A percentile compares a stretch with the other conserved stretches of the same genome.
Conservation (phyloP, 2,113 vertebrate species). For the Tinamus guttatus region DNA sequence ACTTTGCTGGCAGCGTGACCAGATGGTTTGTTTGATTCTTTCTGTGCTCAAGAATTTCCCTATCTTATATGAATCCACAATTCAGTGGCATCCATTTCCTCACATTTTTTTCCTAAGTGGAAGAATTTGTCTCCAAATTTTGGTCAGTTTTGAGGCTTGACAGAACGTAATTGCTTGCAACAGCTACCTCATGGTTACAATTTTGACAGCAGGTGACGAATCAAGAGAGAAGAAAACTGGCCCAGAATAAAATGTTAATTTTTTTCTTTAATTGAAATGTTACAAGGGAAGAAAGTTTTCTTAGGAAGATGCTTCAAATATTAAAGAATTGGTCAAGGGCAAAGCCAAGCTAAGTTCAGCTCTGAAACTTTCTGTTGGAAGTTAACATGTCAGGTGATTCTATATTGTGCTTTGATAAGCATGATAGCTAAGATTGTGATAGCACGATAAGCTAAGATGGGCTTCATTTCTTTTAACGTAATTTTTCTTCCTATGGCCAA, state of each 20-base stretch:
- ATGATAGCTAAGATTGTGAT: no score
- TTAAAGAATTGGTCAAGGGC: background rate
- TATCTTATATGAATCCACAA: background rate
- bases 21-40: background rate
- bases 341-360: background rate
- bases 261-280: no score
- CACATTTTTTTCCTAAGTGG: background rate
- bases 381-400: background rate
- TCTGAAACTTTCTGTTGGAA: background rate
- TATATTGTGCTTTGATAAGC: background rate
- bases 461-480: background rate
- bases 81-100: background rate
- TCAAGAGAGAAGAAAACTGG: background rate
- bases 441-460: no score
- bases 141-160: background rate
- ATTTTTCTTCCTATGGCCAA: background rate
- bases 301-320: background rate
- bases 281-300: background rate
- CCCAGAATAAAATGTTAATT: no score
- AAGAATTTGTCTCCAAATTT: background rate
- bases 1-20: background rate
- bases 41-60: background rate
- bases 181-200: background rate
- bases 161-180: background rate
- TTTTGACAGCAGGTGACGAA: background rate